Percentiles rank a stretch among this genome's conserved stretches.
Conservation (phyloP, 1,140 invertebrate species). For the Macrosteles quadrilineatus region DNA sequence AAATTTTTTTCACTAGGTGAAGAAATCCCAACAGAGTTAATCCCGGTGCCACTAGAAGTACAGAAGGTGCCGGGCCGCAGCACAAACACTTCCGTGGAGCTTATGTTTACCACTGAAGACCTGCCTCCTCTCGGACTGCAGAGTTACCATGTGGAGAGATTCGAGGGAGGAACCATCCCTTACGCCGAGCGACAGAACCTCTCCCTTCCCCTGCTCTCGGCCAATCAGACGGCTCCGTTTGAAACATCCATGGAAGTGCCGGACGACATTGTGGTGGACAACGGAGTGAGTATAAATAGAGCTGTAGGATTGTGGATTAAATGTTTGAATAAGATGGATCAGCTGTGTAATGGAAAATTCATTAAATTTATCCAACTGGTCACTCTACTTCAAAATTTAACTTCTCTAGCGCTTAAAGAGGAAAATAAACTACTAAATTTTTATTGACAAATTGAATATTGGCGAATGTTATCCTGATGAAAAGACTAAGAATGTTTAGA, state of each 20-base stretch:
- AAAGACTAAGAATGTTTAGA: too few relatives aligned
- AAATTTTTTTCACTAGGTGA: too few relatives aligned
- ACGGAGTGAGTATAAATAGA: slow-evolving; percentile 29
- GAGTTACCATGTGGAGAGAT: slow-evolving; percentile 46
- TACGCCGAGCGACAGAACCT: neutral
- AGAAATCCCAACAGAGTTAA: slow-evolving; percentile 44
- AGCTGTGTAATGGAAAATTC: too few relatives aligned
- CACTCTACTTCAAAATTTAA: too few relatives aligned
- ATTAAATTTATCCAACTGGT: too few relatives aligned
- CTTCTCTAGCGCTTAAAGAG: too few relatives aligned
- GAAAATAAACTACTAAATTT: too few relatives aligned
- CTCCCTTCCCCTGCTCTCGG: neutral
- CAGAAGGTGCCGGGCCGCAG: slow-evolving; percentile 47
- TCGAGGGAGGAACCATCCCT: slow-evolving; percentile 19
- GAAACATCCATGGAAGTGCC: slow-evolving; percentile 8
- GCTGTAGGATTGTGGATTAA: too few relatives aligned
- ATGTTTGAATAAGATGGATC: too few relatives aligned
- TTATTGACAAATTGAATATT: too few relatives aligned
- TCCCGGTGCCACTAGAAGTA: slow-evolving; percentile 48
- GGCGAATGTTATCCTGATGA: too few relatives aligned
- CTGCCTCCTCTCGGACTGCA: slow-evolving; percentile 52
- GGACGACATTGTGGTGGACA: slow-evolving; percentile 35
- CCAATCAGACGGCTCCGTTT: slow-evolving; percentile 3
- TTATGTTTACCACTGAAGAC: slow-evolving; percentile 53
- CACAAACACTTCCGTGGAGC: slow-evolving; percentile 47